Evolutionary conservation across 2,113 vertebrate species (phyloP), one percentile per base, ranked within the genome.

Genomic region (Dunckerocampus dactyliophorus): DNA sequence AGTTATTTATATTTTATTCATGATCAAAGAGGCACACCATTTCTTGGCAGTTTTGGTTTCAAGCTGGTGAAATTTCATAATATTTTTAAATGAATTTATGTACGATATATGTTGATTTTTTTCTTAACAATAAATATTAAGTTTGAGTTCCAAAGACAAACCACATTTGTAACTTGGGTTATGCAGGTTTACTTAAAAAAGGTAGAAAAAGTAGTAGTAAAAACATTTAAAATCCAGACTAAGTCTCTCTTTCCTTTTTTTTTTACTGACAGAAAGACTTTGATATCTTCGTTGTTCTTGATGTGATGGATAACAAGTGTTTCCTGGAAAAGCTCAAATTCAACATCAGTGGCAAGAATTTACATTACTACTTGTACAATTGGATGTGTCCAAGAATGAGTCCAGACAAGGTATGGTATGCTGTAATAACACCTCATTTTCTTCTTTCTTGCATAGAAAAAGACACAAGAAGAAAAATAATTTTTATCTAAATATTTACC

Each of bases 291-390:
- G 92, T 90, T 81, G 94, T 92, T 67, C 90, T 95, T 64, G 92
- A 96, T 82, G 90, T 95, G 79, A 98, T 98, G 95, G 92, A 94
- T 60, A 98, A 97, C 87, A 92, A 89, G 80, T 87, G 87, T 66
- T 97, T 97, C 83, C 81, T 98, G 82, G 95, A 98, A 82, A 94
- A 93, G 74, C 93, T 98, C 65, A 98, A 95, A 88, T 99, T 99
- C 55, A 92, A 89, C 70, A 86, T 93, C 1, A 91, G 90, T 24
- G 92, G 93, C 0, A 90, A 85, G 64, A 90, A 89, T 67, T 85
- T 95, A 80, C 92, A 99, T 89, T 98, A 95, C 93, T 99, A 98
- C 74, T 89, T 99, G 71, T 99, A 96, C 92, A 98, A 99, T 90
- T 99, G 96, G 97, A 94, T 90, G 79, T 98, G 97, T 84, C 95